Base-by-base conservation (phyloP, 2,113 vertebrate genomes). In the Catharus bicknelli region DNA sequence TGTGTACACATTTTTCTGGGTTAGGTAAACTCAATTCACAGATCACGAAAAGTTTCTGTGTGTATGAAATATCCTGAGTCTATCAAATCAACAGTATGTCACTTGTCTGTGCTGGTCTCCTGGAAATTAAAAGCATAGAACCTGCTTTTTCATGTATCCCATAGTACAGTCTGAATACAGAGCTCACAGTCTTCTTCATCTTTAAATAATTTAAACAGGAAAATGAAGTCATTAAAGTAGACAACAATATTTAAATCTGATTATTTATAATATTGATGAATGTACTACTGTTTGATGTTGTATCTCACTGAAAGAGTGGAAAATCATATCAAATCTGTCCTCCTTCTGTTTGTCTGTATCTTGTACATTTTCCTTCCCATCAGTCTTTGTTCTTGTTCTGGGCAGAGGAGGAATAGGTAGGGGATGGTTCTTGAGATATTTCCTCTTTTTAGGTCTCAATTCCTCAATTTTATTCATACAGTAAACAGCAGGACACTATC, bases 401-500 rank as follows among this genome's bases (percentile, higher is more conserved):
- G 38, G 16, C 36, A 80, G 23, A 91, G 54, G 36, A 82, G 15
- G 10, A 73, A 58, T 91, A 7, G 48, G 54, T 47, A 64, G 18
- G 34, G 21, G 63, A 62, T 50, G 22, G 34, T 61, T 68, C 66
- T 91, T 76, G 50, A 90, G 48, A 87, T 38, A 13, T 90, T 96
- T 95, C 90, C 82, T 73, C 91, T 94, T 96, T 87, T 90, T 53
- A 90, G 47, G 34, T 91, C 88, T 93, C 90, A 94, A 27, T 95
- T 96, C 94, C 93, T 93, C 91, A 94, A 78, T 92, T 92, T 75
- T 90, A n/a, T 66, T 80, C 3, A 7, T 8, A 74, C 32, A 42
- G 18, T n/a, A 79, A 51, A 45, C 20, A 69, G 23, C 10, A 80
- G 13, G 11, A 42, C 11, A 21, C 27, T 61, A 54, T 15, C 9